phyloP scores from a whole-genome alignment of 2,113 vertebrate species.

The Myanophis thanlyinensis region DNA sequence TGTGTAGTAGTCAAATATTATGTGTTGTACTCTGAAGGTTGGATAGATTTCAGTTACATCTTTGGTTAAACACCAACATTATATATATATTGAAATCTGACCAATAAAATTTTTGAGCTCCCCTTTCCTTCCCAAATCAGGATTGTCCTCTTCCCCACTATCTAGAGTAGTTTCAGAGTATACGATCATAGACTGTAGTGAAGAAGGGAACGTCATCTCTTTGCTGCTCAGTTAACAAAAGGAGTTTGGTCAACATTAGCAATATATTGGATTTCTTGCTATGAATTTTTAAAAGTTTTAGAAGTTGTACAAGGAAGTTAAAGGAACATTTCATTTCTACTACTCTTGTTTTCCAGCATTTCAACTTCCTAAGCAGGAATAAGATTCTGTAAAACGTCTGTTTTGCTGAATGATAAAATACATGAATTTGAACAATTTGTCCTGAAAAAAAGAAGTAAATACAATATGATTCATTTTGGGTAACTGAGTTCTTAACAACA shows the following conservation, averaged over 20 bases:
- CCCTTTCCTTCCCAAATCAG: background rate
- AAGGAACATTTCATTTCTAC: background rate
- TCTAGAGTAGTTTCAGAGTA: background rate
- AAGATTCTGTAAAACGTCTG: background rate
- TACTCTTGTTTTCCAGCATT: background rate
- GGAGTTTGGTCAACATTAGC: background rate
- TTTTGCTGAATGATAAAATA: background rate
- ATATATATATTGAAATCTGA: background rate
- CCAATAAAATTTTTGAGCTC: background rate
- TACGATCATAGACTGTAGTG: background rate
- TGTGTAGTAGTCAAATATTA: background rate
- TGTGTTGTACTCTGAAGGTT: background rate
- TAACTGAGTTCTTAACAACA: background rate
- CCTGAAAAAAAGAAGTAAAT: background rate
- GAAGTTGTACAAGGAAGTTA: background rate
- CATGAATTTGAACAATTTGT: conserved; percentile 14
- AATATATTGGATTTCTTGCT: background rate
- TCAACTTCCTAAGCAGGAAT: background rate
- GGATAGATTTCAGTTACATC: background rate
- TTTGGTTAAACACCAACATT: background rate
- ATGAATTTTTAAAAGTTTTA: background rate
- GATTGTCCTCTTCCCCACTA: background rate
- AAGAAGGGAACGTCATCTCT: background rate
- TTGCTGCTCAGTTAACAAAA: background rate
- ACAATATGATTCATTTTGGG: conserved; percentile 15